Percentiles rank a stretch among this genome's conserved stretches.
Conservation (phyloP, 1,140 invertebrate species). For the Grapholita molesta region DNA sequence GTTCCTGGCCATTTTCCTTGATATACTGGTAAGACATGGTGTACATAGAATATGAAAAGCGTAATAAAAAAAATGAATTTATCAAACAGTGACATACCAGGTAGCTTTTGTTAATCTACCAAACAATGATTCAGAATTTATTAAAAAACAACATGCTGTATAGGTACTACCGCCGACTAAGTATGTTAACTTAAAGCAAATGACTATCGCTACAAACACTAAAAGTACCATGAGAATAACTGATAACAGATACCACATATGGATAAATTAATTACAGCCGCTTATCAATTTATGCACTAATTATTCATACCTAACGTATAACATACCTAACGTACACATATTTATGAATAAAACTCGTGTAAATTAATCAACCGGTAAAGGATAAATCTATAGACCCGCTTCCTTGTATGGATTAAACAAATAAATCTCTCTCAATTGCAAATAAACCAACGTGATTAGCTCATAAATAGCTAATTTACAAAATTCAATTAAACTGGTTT, state of each 20-base stretch:
- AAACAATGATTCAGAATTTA: too few relatives aligned
- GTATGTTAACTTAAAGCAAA: too few relatives aligned
- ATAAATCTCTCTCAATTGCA: neutral
- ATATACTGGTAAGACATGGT: too few relatives aligned
- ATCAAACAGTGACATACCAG: too few relatives aligned
- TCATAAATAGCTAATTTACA: constrained; percentile 2
- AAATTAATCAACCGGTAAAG: neutral
- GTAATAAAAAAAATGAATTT: too few relatives aligned
- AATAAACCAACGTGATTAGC: neutral
- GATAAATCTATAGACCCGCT: neutral
- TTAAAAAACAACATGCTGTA: too few relatives aligned
- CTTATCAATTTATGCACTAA: neutral
- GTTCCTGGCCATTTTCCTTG: too few relatives aligned
- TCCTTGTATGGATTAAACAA: neutral
- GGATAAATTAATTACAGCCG: neutral
- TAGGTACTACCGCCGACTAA: too few relatives aligned
- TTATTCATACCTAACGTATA: neutral
- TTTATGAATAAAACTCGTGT: neutral
- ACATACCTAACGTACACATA: neutral
- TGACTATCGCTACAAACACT: too few relatives aligned
- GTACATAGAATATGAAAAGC: too few relatives aligned
- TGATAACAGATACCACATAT: neutral
- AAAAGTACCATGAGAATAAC: neutral
- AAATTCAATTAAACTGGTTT: constrained; percentile 17
- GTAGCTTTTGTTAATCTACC: too few relatives aligned